These are phyloP conservation scores for Jaculus jaculus DNA, from an alignment of 2,113 vertebrate genomes.

Conservation along the genomic window DNA sequence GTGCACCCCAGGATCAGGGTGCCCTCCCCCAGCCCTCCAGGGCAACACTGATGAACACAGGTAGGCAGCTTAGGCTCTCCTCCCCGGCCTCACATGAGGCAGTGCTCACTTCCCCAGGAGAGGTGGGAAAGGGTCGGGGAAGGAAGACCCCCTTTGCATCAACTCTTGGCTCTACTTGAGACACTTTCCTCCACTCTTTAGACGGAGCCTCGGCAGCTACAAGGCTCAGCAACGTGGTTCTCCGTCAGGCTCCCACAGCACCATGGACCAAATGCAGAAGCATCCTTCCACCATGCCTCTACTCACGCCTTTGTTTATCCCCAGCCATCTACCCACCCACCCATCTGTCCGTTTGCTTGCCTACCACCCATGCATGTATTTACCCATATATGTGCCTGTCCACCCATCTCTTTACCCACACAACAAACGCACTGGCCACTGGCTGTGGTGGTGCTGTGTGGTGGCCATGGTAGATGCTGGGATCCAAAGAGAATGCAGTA, in stretches of 20 bases:
- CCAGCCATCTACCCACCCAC: background rate
- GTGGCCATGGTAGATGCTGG: background rate
- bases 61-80: background rate
- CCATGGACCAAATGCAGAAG: fast-evolving
- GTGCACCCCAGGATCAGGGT: background rate
- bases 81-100: background rate
- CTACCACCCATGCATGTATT: background rate
- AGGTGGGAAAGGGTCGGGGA: too few relatives aligned
- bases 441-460: background rate
- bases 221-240: background rate
- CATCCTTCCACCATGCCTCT: too few relatives aligned
- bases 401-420: too few relatives aligned
- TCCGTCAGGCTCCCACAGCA: background rate
- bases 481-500: background rate
- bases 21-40: too few relatives aligned
- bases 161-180: too few relatives aligned
- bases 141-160: background rate
- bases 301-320: too few relatives aligned
- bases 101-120: background rate
- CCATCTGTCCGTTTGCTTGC: too few relatives aligned
- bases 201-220: background rate
- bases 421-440: background rate
- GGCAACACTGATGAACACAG: background rate
- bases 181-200: background rate
- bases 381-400: background rate